A percentile compares a stretch with the other conserved stretches of the same genome.
phyloP scores from a whole-genome alignment of 2,797 vertebrate genomes.

The Sternotherus odoratus region DNA sequence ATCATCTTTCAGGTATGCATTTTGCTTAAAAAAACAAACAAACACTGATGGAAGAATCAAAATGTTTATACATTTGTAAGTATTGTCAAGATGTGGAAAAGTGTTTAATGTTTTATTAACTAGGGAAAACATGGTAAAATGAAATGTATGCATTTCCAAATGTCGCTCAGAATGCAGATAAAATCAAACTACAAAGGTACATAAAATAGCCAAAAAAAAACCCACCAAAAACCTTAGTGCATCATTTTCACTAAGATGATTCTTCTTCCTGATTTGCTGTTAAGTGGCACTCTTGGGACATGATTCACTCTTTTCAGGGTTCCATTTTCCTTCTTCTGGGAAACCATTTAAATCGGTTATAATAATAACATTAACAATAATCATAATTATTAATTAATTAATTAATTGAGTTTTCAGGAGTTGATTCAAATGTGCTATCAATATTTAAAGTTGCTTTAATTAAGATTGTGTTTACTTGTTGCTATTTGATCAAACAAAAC shows the following conservation, averaged over 20 bases:
- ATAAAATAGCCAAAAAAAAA: background rate
- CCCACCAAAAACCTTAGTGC: no score
- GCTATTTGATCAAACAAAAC: no score
- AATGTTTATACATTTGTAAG: background rate
- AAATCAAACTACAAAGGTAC: background rate
- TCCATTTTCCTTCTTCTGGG: no score
- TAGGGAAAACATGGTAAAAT: rapidly evolving
- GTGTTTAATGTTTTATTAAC: background rate
- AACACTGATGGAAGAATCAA: rapidly evolving
- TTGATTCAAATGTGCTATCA: no score
- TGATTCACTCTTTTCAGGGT: no score
- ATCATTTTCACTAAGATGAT: background rate
- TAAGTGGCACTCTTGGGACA: background rate
- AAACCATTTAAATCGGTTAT: no score
- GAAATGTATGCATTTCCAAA: background rate
- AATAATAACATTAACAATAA: no score
- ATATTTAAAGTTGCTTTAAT: no score
- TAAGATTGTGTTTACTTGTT: no score
- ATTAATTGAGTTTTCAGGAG: no score
- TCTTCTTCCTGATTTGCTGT: background rate
- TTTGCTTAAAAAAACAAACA: background rate
- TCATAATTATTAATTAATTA: no score
- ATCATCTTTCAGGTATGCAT: rapidly evolving
- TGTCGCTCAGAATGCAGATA: background rate
- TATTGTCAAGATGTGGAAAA: background rate